phyloP scores from a whole-genome alignment of 2,888 invertebrate species.

The Scaeva pyrastri region DNA sequence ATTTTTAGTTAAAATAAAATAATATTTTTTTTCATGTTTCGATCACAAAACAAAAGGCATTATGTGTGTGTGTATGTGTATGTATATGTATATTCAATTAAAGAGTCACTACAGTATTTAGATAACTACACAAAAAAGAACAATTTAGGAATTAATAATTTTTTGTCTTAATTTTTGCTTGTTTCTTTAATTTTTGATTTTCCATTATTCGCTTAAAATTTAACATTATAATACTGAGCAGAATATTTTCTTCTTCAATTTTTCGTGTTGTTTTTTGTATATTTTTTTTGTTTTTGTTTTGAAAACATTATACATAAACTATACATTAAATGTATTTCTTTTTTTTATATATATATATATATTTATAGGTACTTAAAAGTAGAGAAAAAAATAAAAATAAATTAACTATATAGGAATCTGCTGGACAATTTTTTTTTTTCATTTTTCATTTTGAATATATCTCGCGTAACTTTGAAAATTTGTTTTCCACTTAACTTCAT shows the following conservation, averaged over 20 bases:
- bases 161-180: constrained; percentile 34
- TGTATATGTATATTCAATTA: constrained; percentile 13
- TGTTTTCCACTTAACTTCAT: constrained; percentile 52
- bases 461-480: constrained; percentile 63
- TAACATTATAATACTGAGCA: constrained; percentile 84
- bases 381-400: constrained; percentile 70
- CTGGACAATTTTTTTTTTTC: constrained; percentile 54
- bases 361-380: constrained; percentile 52
- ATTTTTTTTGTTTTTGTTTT: constrained; percentile 21
- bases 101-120: constrained; percentile 45
- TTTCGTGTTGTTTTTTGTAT: constrained; percentile 31
- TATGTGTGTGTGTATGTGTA: constrained; percentile 24
- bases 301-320: constrained; percentile 57
- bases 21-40: constrained; percentile 50
- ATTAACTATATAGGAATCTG: constrained; percentile 75
- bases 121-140: constrained; percentile 51
- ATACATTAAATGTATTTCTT: constrained; percentile 57
- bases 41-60: constrained; percentile 72
- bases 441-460: constrained; percentile 32
- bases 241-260: constrained; percentile 78
- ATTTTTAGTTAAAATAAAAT: constrained; percentile 2
- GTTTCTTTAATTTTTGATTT: constrained; percentile 40
- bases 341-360: constrained; percentile 1
- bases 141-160: constrained; percentile 24
- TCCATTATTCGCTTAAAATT: constrained; percentile 80